These are phyloP conservation scores for Gyrodactylus bullatarudis DNA, from an alignment of 1,140 invertebrate species.

Conservation along the genomic window DNA sequence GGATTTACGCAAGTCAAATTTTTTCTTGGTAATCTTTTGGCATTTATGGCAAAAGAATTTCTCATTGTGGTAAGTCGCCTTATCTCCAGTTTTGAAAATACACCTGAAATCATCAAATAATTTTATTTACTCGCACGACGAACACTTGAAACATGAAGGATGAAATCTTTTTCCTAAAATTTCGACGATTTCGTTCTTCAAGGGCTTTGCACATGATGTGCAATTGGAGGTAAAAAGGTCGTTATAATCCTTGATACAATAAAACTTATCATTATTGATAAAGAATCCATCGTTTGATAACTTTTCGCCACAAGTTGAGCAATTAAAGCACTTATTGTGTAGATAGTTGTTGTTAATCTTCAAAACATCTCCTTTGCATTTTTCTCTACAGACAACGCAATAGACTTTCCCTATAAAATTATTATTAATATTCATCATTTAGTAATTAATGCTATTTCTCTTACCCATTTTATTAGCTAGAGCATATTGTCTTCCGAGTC, in stretches of 20 bases:
- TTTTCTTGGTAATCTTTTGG: background rate
- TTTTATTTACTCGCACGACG: background rate
- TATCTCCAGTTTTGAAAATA: background rate
- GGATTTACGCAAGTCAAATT: too few species aligned
- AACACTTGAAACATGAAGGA: slow-evolving; percentile 1
- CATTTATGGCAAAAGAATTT: background rate
- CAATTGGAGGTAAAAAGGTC: background rate
- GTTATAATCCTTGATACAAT: slow-evolving; percentile 1
- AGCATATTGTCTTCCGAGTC: too few species aligned
- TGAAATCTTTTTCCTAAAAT: slow-evolving; percentile 1
- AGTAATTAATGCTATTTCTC: too few species aligned
- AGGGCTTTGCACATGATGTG: background rate
- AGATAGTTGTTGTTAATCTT: slow-evolving; percentile 1
- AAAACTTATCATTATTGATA: background rate
- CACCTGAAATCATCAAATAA: background rate
- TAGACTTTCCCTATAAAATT: slow-evolving; percentile 4
- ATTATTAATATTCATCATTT: too few species aligned
- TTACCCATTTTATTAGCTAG: too few species aligned
- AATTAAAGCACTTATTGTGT: background rate
- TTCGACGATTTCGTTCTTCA: background rate
- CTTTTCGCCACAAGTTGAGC: background rate
- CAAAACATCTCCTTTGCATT: slow-evolving; percentile 6
- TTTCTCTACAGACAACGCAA: background rate
- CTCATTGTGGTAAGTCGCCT: background rate
- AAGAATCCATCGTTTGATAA: background rate